phyloP scores from a whole-genome alignment of 92 coral and sea anemone species.

The Epizoanthus illoricatus region DNA sequence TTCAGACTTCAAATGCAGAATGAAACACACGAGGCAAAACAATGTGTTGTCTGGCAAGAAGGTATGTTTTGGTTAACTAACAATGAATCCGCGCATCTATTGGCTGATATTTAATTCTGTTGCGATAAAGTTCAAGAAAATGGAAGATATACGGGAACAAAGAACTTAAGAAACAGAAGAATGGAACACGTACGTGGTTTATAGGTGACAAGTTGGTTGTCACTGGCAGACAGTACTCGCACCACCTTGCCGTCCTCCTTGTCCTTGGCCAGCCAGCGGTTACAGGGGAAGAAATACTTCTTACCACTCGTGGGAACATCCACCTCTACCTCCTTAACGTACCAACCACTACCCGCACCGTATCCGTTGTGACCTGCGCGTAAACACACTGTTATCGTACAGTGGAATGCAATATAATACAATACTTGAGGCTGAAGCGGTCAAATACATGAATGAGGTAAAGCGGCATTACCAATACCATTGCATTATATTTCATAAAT shows the following conservation, averaged over 20 bases:
- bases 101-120: no score
- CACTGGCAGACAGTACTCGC: conserved; percentile 79
- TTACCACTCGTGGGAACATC: conserved; percentile 95
- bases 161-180: not conserved
- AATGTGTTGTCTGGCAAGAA: no score
- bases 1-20: no score
- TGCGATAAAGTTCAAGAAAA: no score
- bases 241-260: conserved; percentile 87
- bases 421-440: not conserved
- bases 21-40: no score
- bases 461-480: no score
- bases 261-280: conserved; percentile 91
- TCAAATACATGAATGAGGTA: no score
- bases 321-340: conserved; percentile 86
- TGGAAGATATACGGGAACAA: not conserved
- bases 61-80: no score
- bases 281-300: conserved; percentile 90
- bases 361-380: conserved; percentile 67
- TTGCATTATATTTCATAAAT: no score
- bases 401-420: not conserved
- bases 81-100: no score
- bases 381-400: not conserved
- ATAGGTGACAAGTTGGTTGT: conserved; percentile 77
- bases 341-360: conserved; percentile 85
- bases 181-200: conserved; percentile 85